Conservation (phyloP, 2,797 vertebrate species). For the Coregonus ussuriensis region DNA sequence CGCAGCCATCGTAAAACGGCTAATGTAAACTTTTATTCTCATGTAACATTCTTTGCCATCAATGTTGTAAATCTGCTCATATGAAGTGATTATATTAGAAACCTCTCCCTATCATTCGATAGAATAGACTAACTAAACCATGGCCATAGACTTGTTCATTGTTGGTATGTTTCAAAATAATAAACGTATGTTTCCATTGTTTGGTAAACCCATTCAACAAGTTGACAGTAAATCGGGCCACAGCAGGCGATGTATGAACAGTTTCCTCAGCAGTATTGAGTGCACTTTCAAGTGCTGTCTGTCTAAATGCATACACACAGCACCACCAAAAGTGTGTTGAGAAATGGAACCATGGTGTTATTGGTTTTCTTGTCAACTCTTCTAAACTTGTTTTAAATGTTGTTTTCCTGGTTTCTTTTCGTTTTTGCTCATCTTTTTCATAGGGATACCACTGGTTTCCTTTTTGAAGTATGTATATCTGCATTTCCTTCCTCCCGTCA, state of each 20-base stretch:
- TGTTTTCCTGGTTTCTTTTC: conserved; percentile 32
- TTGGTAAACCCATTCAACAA: conserved; percentile 41
- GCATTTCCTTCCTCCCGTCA: background rate
- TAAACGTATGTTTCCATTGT: conserved; percentile 9
- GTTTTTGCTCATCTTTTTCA: conserved; percentile 4
- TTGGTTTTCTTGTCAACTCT: conserved; percentile 32
- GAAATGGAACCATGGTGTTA: conserved; percentile 50
- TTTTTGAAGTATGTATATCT: background rate
- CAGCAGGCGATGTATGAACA: background rate
- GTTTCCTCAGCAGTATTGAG: conserved; percentile 59
- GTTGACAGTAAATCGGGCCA: conserved; percentile 40
- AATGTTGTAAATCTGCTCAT: conserved; percentile 51
- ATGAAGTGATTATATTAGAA: conserved; percentile 32
- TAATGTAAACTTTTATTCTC: conserved; percentile 47
- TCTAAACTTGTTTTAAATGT: conserved; percentile 21
- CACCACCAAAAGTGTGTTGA: conserved; percentile 55
- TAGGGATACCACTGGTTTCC: background rate
- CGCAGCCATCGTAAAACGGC: conserved; percentile 37
- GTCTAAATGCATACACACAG: conserved; percentile 42
- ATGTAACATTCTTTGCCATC: conserved; percentile 52
- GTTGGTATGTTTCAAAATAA: conserved; percentile 31
- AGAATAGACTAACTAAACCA: conserved; percentile 27
- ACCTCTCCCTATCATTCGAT: conserved; percentile 23
- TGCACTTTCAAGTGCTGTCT: conserved; percentile 61
- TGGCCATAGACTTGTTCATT: conserved; percentile 33